A percentile compares a stretch with the other conserved stretches of the same genome.
Evolutionary conservation across 2,888 invertebrate species (phyloP).

Genomic region (Diabrotica balteata): DNA sequence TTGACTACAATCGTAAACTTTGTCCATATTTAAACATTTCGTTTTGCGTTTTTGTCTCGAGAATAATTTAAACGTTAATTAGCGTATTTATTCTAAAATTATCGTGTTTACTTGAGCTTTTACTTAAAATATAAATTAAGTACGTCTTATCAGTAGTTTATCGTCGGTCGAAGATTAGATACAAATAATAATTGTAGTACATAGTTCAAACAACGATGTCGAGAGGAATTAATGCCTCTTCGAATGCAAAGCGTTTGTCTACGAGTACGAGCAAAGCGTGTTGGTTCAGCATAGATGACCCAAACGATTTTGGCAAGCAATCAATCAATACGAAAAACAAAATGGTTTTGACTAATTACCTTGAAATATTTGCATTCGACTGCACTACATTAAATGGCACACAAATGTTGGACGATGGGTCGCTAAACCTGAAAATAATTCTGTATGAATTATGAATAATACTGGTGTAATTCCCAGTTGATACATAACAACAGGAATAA

Average conservation of each 20-base stretch:
- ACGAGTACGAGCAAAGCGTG: too few relatives aligned
- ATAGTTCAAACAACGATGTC: conserved; percentile 19
- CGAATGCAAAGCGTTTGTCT: not conserved
- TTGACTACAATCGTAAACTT: conserved; percentile 22
- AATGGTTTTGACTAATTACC: too few relatives aligned
- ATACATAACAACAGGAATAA: too few relatives aligned
- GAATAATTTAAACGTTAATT: conserved; percentile 29
- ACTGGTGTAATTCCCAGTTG: too few relatives aligned
- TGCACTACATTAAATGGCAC: too few relatives aligned
- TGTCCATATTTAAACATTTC: conserved; percentile 12
- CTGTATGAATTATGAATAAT: too few relatives aligned
- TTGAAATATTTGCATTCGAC: too few relatives aligned
- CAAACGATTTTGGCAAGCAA: too few relatives aligned
- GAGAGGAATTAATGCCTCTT: conserved; percentile 15
- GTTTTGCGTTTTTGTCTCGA: conserved; percentile 13
- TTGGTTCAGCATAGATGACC: too few relatives aligned
- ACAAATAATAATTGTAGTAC: conserved; percentile 9
- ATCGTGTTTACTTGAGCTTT: conserved; percentile 35
- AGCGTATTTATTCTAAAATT: conserved; percentile 37
- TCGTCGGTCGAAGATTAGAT: conserved; percentile 29
- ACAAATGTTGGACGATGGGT: too few relatives aligned
- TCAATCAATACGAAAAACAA: too few relatives aligned
- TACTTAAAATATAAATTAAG: conserved; percentile 28
- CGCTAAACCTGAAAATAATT: too few relatives aligned
- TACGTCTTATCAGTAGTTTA: conserved; percentile 29